Base-by-base conservation (phyloP, 2,797 vertebrate genomes). In the Heteromormyrus szaboi region DNA sequence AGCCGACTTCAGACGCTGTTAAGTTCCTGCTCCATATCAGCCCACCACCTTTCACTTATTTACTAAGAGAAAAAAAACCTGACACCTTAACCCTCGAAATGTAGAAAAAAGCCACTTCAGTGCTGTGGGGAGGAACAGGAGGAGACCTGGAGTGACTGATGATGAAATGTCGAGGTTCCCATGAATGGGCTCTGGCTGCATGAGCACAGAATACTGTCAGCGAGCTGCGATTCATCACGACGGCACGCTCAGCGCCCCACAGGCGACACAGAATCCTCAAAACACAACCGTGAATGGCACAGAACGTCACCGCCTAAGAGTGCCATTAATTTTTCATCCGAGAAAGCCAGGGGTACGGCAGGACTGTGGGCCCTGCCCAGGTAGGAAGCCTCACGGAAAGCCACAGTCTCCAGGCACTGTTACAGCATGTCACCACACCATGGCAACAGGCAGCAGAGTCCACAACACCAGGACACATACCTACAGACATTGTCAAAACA, bases 251-350 rank as follows among this genome's bases (percentile, higher is more conserved):
- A 65, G 22, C 9, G 22, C 9, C 22, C 3, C 62, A 29, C 62
- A 29, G 62, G 62, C 25, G 62, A 68, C 62, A 68, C 25, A 3
- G 25, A 76, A 41, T 76, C 68, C 29, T 41, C 29, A 41, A 76
- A 41, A 76, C 33, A 41, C 5, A 76, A 41, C 68, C 3, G 33
- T 4, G 4, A 76, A 76, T 2, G 12, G 29, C 68, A 76, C 68
- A 2, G n/a, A 12, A 76, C 68, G 33, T 76, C 68, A 76, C 17
- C 37, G 17, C 51, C 54, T 88, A 7, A 91, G 92, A 91, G 91
- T 53, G 72, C 88, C 89, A 89, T 96, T 92, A 95, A 96, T 95
- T 94, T 96, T 96, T 95, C 91, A 96, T 94, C 94, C 92, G 93
- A 93, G 93, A 90, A 88, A 89, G 92, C 91, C 92, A 68, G 94